Percentiles rank a stretch among this genome's conserved stretches.
Conservation (phyloP, 1,140 invertebrate species). For the Ylistrum balloti region DNA sequence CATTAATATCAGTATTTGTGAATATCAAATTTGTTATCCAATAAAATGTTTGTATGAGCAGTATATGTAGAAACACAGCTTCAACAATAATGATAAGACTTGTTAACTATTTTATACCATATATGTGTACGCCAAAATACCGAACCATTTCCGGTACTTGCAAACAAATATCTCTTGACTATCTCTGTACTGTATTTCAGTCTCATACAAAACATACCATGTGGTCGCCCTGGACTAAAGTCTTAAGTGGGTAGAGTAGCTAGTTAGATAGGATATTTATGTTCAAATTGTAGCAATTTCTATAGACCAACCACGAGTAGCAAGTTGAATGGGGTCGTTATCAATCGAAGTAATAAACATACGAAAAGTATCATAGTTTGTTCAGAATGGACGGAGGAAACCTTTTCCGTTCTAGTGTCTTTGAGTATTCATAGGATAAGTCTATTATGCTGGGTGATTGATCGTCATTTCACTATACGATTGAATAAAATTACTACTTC, state of each 20-base stretch:
- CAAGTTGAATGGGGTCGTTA: not conserved
- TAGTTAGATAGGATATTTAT: slow-evolving; percentile 28
- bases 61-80: no score
- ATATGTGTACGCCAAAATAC: no score
- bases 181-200: not conserved
- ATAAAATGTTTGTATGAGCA: no score
- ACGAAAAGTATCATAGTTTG: not conserved
- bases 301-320: not conserved
- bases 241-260: not conserved
- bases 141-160: no score
- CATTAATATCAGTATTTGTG: no score
- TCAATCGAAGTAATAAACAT: not conserved
- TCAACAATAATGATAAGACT: no score
- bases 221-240: not conserved
- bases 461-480: not conserved
- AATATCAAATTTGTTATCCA: no score
- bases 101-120: no score
- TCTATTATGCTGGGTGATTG: not conserved
- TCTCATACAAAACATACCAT: not conserved
- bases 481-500: slow-evolving; percentile 36
- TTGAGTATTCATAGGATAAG: slow-evolving; percentile 2
- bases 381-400: not conserved
- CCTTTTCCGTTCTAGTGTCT: slow-evolving; percentile 2
- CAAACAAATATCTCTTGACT: not conserved
- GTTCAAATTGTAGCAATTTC: not conserved